phyloP scores from a whole-genome alignment of 2,113 vertebrate species.

The Antennarius striatus region DNA sequence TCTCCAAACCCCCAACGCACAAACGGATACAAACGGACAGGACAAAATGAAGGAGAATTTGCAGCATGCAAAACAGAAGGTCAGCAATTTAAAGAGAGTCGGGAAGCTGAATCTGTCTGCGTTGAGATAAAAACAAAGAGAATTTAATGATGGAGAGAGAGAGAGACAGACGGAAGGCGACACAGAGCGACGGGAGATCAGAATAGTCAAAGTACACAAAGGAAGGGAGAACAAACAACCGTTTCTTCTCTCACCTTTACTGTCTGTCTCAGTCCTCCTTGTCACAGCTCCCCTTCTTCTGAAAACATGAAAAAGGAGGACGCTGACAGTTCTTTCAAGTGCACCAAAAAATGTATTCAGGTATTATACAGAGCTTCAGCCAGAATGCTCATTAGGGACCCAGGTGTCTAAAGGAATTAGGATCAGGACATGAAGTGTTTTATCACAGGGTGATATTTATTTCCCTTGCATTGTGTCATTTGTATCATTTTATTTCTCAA shows the following conservation, averaged over 20 bases:
- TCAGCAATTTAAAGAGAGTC: slow-evolving; percentile 18
- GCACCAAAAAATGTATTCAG: slow-evolving; percentile 3
- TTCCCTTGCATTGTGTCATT: no score
- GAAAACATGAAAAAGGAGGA: slow-evolving; percentile 11
- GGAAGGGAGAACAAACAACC: slow-evolving; percentile 17
- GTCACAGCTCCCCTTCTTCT: slow-evolving; percentile 21
- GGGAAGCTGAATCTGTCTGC: slow-evolving; percentile 22
- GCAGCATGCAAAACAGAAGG: slow-evolving; percentile 3
- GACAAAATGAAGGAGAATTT: background rate
- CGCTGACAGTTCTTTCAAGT: slow-evolving; percentile 1
- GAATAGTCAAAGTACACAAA: slow-evolving; percentile 23
- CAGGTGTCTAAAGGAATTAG: no score
- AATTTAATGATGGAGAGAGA: background rate
- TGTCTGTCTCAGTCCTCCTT: slow-evolving; percentile 27
- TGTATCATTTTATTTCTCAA: no score
- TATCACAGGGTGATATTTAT: no score
- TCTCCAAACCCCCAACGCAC: no score
- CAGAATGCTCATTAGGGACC: no score
- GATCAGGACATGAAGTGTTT: no score
- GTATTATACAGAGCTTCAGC: slow-evolving; percentile 1
- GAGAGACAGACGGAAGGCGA: background rate
- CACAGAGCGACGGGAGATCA: slow-evolving; percentile 16
- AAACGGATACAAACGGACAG: background rate
- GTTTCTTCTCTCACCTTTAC: slow-evolving; percentile 34
- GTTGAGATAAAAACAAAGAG: slow-evolving; percentile 2